Base-by-base conservation (phyloP, 37 sponge, comb jelly and placozoan genomes). In the Mnemiopsis leidyi region DNA sequence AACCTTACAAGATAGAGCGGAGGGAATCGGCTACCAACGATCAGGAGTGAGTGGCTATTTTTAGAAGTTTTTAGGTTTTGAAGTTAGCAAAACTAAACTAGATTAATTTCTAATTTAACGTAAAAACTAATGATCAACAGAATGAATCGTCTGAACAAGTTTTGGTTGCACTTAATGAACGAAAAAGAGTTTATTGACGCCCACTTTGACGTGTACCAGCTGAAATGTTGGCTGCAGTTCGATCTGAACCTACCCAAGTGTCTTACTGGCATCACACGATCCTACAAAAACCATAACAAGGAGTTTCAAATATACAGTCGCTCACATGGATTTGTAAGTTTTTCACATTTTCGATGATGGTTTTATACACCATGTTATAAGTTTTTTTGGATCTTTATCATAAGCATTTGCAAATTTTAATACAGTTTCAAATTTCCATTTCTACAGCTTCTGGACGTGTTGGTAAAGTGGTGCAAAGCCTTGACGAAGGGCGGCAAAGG, bases 201-300 rank as follows among this genome's bases (percentile, higher is more conserved):
- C 26, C 40, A 85, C 61, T 85, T 85, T 39, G 90, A 85, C 26
- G 90, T 40, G 13, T 38, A 85, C 61, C 24, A 36, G 24, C 7
- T 85, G 26, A 85, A 85, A 37, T 85, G 33, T 26, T 85, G 90
- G 90, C 90, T 85, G 16, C 90, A 85, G 90, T 85, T 85, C 90
- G 90, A 85, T 28, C 61, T 85, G 24, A 85, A 38, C 29, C 40
- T 85, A 0, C 90, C 90, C 23, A 85, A 85, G 25, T 85, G 90
- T 26, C 48, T 85, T 1, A 85, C 31, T 1, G 90, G 90, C 16
- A 13, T 85, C 0, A 21, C 90, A 25, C 31, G 35, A 26, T 85
- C 90, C 7, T 16, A 13, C 61, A 85, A 39, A 26, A 38, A 85
- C 48, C 40, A 38, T 5, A 40, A 40, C 40, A 85, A 85, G 25